Evolutionary conservation across 2,888 invertebrate genomes (phyloP), one percentile per base, ranked within the genome.

Genomic region (Himalopsyche anomala): DNA sequence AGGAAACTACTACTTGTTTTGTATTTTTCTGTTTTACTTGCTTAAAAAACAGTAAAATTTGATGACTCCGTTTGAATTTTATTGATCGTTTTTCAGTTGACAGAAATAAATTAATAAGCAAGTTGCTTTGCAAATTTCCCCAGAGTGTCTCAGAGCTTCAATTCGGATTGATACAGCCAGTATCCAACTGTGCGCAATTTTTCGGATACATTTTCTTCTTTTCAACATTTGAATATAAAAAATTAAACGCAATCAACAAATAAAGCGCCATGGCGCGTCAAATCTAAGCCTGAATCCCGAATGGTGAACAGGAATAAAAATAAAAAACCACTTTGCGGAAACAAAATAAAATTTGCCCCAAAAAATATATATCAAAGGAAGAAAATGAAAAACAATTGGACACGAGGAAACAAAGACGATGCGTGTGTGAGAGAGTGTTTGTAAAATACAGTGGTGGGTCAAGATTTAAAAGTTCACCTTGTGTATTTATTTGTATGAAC

Each of bases 171-270:
- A 62, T 62, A 62, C 62, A 19, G 28, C 11, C 19, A 28, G 62
- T 62, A 28, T n/a, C 62, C 19, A n/a, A 9, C 28, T 62, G 62
- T 8, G 19, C 62, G 19, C 2, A 62, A 62, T 19, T 19, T 62
- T 19, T 62, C 8, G 4, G n/a, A 19, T 62, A 62, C 19, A 19
- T 62, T 62, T 62, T 56, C 28, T 62, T 28, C 9, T 19, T 8
- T 62, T 62, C 28, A 62, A 1, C 19, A 62, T 62, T 62, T n/a
- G 62, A 62, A 62, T 62, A 62, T 62, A 62, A 62, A n/a, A 62
- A 62, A 62, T 62, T 62, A 62, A 62, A 62, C 62, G 62, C 62
- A 62, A 62, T 62, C 62, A 62, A 62, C 62, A 62, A 62, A 62
- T 62, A 62, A 62, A 62, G 28, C 28, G 62, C 19, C 28, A 15